These are phyloP conservation scores for Pteruthius melanotis DNA, from an alignment of 2,113 vertebrate species.

Conservation along the genomic window DNA sequence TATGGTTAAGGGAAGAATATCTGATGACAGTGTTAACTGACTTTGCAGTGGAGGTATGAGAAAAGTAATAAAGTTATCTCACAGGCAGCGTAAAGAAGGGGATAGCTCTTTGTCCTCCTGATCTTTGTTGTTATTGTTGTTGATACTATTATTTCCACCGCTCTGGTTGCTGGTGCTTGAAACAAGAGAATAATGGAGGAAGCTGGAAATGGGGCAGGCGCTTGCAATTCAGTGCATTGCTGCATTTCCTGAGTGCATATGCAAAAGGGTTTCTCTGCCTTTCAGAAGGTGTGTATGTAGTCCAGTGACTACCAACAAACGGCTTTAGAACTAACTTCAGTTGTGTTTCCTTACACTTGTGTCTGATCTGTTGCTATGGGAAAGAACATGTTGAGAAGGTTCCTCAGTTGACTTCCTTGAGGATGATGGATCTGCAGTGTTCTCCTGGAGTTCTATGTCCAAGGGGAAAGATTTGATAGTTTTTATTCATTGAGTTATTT, in stretches of 20 bases:
- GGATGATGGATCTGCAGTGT: not conserved
- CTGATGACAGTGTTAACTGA: not conserved
- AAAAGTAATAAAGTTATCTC: not conserved
- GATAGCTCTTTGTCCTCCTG: not conserved
- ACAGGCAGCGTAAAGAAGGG: accelerated
- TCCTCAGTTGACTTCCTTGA: not conserved
- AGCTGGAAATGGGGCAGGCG: not conserved
- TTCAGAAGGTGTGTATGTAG: not conserved
- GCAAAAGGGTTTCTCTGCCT: not conserved
- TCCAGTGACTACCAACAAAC: not conserved
- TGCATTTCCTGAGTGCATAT: not conserved
- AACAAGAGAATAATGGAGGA: not conserved
- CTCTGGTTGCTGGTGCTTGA: not conserved
- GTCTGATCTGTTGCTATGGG: not conserved
- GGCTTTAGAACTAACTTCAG: not conserved
- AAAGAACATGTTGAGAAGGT: not conserved
- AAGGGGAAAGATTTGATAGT: not conserved
- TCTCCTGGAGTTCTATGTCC: not conserved
- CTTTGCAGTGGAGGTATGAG: not conserved
- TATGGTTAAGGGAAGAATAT: not conserved
- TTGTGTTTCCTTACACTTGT: not conserved
- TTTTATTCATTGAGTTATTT: not conserved
- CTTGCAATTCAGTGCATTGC: not conserved
- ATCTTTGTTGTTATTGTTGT: not conserved
- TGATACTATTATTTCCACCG: not conserved